phyloP scores from a whole-genome alignment of 2,888 invertebrate genomes.

The Matsumyia berberina region DNA sequence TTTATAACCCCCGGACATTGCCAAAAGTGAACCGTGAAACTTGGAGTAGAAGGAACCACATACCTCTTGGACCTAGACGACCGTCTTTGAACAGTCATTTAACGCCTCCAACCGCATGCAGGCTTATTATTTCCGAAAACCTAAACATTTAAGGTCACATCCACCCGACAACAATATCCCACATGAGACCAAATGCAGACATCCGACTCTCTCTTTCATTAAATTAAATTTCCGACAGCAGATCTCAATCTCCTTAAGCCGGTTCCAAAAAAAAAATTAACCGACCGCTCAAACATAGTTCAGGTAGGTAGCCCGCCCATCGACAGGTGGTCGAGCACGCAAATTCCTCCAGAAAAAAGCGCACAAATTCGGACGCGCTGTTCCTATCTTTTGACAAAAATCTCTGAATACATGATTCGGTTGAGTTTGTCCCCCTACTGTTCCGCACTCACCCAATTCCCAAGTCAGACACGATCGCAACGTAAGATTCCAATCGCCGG shows the following conservation, averaged over 20 bases:
- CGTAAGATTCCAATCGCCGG: conserved; percentile 41
- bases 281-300: neutral
- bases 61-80: too few relatives aligned
- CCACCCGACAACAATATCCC: conserved; percentile 4
- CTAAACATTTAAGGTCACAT: neutral
- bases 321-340: conserved; percentile 48
- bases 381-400: conserved; percentile 11
- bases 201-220: conserved; percentile 31
- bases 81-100: too few relatives aligned
- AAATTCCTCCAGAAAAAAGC: conserved; percentile 33
- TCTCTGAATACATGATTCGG: conserved; percentile 41
- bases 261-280: neutral
- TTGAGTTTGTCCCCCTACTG: conserved; percentile 17
- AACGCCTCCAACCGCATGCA: neutral
- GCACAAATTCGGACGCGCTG: conserved; percentile 29
- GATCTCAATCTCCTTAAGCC: conserved; percentile 33
- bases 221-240: conserved; percentile 40
- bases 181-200: neutral
- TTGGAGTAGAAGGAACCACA: too few relatives aligned
- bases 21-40: too few relatives aligned
- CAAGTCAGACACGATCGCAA: conserved; percentile 46
- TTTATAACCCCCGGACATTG: too few relatives aligned
- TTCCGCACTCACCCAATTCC: conserved; percentile 37
- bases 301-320: conserved; percentile 14
- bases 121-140: neutral